These are phyloP conservation scores for Nycticryphes semicollaris DNA, from an alignment of 2,113 vertebrate species.

Conservation along the genomic window DNA sequence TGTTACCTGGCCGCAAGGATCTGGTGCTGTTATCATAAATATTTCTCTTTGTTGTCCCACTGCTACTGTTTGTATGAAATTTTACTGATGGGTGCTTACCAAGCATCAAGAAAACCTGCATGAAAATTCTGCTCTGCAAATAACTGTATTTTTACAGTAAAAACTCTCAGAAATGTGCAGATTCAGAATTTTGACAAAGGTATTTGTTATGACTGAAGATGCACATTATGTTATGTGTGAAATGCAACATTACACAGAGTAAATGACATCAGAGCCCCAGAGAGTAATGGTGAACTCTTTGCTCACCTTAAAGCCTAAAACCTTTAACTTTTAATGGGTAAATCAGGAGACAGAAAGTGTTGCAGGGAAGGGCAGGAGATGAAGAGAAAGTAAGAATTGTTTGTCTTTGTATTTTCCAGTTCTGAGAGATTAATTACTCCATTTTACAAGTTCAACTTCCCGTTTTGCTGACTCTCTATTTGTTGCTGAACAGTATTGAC, in stretches of 20 bases:
- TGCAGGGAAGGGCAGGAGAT: not conserved
- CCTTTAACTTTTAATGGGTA: not conserved
- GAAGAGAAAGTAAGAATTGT: not conserved
- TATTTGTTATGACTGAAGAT: not conserved
- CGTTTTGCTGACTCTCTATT: not conserved
- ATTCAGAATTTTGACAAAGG: not conserved
- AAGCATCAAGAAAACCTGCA: not conserved
- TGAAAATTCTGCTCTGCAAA: not conserved
- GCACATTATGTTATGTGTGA: not conserved
- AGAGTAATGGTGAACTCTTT: not conserved
- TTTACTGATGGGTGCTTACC: not conserved
- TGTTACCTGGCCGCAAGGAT: not conserved
- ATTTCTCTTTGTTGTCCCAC: not conserved
- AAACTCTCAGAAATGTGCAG: not conserved
- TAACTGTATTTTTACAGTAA: not conserved
- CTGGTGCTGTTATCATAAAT: not conserved
- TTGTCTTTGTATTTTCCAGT: not conserved
- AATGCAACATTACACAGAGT: not conserved
- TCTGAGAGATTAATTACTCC: constrained; percentile 9
- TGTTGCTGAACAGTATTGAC: not conserved
- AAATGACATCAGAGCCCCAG: not conserved
- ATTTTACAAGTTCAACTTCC: not conserved
- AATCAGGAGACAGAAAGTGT: not conserved
- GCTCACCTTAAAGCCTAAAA: not conserved
- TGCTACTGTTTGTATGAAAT: not conserved